Percentiles rank a stretch among this genome's conserved stretches.
phyloP scores from a whole-genome alignment of 2,113 vertebrate genomes.

The Willisornis vidua region DNA sequence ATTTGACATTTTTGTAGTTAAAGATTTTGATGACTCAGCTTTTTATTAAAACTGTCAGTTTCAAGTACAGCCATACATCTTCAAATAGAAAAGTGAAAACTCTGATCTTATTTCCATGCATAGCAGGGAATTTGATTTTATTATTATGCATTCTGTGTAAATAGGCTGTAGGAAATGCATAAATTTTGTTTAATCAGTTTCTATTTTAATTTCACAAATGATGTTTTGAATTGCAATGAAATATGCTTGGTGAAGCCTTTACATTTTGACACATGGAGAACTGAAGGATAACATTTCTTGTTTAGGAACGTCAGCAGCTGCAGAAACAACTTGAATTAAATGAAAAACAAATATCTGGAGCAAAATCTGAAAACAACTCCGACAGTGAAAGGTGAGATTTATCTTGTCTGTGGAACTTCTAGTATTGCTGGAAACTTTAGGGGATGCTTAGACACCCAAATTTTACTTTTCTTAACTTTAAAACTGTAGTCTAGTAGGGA shows the following conservation, averaged over 20 bases:
- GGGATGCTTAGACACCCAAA: background rate
- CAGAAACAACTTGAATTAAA: constrained; percentile 84
- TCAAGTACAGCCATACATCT: background rate
- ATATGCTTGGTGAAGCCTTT: background rate
- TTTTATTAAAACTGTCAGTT: background rate
- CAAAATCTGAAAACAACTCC: constrained; percentile 69
- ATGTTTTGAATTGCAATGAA: constrained; percentile 14
- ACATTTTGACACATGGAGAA: background rate
- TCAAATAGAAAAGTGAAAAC: background rate
- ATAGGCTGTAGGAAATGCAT: background rate
- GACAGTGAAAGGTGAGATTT: constrained; percentile 79
- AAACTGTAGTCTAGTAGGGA: background rate
- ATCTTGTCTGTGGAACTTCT: background rate
- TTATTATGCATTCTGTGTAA: background rate
- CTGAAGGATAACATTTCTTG: background rate
- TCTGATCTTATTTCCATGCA: background rate
- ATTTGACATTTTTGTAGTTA: background rate
- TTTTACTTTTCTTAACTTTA: background rate
- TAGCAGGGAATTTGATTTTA: background rate
- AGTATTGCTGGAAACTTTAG: background rate
- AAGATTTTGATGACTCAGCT: background rate
- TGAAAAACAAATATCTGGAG: constrained; percentile 82
- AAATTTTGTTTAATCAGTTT: constrained; percentile 14
- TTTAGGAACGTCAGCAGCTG: constrained; percentile 89
- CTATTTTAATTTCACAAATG: constrained; percentile 30